Evolutionary conservation across 37 sponge, comb jelly and placozoan species (phyloP), one percentile per base, ranked within the genome.

Genomic region (Geodia barretti): DNA sequence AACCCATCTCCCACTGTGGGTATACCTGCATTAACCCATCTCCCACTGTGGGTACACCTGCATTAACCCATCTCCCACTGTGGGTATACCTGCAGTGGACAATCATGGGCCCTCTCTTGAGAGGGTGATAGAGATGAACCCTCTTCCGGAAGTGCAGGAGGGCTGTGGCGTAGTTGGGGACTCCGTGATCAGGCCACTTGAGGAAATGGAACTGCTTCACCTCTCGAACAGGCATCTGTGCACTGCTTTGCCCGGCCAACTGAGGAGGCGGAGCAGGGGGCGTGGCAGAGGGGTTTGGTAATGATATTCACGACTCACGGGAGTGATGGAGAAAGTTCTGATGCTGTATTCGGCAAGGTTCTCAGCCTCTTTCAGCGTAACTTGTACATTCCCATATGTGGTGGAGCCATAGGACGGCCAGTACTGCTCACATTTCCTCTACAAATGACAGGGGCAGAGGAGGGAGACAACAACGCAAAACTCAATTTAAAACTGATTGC

Each of bases 171-270:
- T 88, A 93, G 62, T 80, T 80, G 5, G 98, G 98, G 9, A 98
- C 96, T 0, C 98, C 98, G 64, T 93, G 94, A 70, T 98, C 96
- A 33, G 96, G 98, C 98, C 98, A 98, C 63, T 87, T 87, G 32
- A 79, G 85, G 83, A 93, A 93, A 77, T 97, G 97, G 84, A 91
- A 97, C 81, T 93, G 94, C 35, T 73, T 36, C 42, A 97, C 89
- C 35, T 84, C 83, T 21, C 86, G 70, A 25, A 58, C 60, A 2
- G 81, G 85, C 74, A 76, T 80, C 43, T 73, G 76, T 14, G 58
- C 64, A 62, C 75, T 33, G 68, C 89, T 79, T 67, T 72, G 83
- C 54, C 83, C 79, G 21, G 83, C 74, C 40, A 83, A 65, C 75
- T 74, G 25, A 1, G 36, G 35, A 37, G 23, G 39, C 43, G 23